Conservation (phyloP, 1,140 invertebrate genomes). For the Delia radicum region DNA sequence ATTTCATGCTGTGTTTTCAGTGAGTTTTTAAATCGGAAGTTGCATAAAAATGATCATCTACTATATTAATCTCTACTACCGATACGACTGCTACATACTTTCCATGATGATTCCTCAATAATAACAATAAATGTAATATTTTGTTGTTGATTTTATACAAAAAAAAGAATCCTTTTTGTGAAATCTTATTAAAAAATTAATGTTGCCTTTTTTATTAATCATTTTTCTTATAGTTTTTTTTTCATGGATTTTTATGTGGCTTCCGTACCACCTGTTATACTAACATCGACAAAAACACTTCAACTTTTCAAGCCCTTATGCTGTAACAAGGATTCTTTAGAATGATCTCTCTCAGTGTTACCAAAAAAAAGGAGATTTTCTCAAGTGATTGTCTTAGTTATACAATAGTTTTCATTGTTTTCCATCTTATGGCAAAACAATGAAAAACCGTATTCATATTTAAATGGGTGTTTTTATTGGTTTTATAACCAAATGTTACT, state of each 20-base stretch:
- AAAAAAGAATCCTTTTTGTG: conserved; percentile 33
- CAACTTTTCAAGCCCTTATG: conserved; percentile 13
- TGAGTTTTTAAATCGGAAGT: conserved; percentile 31
- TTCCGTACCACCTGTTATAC: conserved; percentile 53
- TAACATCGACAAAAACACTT: conserved; percentile 14
- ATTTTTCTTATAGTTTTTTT: conserved; percentile 33
- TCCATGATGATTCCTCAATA: not conserved
- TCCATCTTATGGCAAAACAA: not conserved
- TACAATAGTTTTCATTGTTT: conserved; percentile 38
- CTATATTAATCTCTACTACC: not conserved
- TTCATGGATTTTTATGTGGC: conserved; percentile 50
- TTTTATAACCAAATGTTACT: conserved; percentile 5
- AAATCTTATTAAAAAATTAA: not conserved
- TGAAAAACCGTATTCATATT: not conserved
- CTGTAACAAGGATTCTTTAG: not conserved
- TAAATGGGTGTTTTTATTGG: not conserved
- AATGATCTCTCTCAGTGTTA: not conserved
- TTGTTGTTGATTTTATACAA: conserved; percentile 31
- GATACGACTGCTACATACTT: not conserved
- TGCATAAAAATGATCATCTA: conserved; percentile 20
- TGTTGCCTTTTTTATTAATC: conserved; percentile 35
- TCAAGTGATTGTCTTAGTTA: conserved; percentile 49
- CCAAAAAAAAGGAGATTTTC: conserved; percentile 34
- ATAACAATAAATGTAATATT: not conserved
- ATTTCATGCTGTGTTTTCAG: conserved; percentile 35